Conservation (phyloP, 2,888 invertebrate genomes). For the Pachliopta kotzebuea region DNA sequence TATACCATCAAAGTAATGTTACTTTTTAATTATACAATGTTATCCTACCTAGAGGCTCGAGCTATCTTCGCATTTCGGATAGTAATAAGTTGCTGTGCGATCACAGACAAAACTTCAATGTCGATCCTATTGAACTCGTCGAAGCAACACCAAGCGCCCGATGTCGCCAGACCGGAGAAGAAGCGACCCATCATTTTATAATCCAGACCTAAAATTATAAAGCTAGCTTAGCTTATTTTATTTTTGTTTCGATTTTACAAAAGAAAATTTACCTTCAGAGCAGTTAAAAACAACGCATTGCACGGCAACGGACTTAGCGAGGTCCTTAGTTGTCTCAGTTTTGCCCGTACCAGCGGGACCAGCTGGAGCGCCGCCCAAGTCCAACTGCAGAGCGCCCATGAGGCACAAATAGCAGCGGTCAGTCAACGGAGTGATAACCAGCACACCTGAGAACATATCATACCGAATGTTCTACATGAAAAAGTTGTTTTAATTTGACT, state of each 20-base stretch:
- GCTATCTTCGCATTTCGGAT: constrained; percentile 92
- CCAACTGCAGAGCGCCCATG: constrained; percentile 93
- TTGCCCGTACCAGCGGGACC: constrained; percentile 93
- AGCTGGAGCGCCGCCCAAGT: constrained; percentile 93
- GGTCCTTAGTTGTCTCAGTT: constrained; percentile 94
- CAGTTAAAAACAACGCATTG: constrained; percentile 96
- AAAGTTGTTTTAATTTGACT: no score
- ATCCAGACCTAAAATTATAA: constrained; percentile 54
- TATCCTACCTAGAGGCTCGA: constrained; percentile 62
- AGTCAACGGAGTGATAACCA: constrained; percentile 94
- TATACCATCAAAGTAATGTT: no score
- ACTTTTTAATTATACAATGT: neutral
- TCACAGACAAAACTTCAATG: constrained; percentile 93
- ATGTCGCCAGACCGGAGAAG: constrained; percentile 93
- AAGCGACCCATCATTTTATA: constrained; percentile 94
- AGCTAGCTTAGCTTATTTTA: no score
- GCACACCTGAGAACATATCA: constrained; percentile 71
- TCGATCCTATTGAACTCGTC: constrained; percentile 96
- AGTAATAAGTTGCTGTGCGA: constrained; percentile 93
- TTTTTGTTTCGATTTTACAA: no score
- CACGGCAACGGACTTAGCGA: constrained; percentile 92
- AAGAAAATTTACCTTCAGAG: constrained; percentile 83
- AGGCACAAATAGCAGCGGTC: constrained; percentile 93
- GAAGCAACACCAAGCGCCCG: constrained; percentile 96
- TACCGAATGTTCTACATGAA: neutral